phyloP scores from a whole-genome alignment of 2,113 vertebrate genomes.

The Parus major region DNA sequence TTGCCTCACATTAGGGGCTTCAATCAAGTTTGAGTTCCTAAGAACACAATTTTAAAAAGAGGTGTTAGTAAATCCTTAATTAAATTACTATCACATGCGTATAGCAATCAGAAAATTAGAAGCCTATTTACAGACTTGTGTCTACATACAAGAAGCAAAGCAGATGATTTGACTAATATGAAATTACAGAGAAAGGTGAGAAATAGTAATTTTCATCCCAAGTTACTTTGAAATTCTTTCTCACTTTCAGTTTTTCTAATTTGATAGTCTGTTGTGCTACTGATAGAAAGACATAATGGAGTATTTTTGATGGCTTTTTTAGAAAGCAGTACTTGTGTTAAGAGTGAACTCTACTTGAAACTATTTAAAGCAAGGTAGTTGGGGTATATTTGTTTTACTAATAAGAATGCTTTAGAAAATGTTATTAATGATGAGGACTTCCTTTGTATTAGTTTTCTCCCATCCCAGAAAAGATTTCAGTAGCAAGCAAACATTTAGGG shows the following conservation, averaged over 20 bases:
- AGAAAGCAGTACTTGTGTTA: not conserved
- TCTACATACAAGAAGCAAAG: not conserved
- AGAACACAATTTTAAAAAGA: not conserved
- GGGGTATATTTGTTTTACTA: not conserved
- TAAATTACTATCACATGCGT: not conserved
- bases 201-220: not conserved
- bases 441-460: not conserved
- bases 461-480: not conserved
- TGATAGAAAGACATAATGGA: not conserved
- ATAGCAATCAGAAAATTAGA: not conserved
- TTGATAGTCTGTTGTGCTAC: not conserved
- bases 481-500: not conserved
- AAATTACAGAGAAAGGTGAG: not conserved
- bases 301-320: not conserved
- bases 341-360: not conserved
- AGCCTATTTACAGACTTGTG: not conserved
- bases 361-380: not conserved
- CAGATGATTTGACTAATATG: not conserved
- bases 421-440: rapidly evolving
- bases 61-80: not conserved
- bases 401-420: not conserved
- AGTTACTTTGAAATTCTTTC: not conserved
- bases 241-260: not conserved
- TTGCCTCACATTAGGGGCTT: not conserved
- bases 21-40: not conserved